Conservation (phyloP, 1,140 invertebrate species). For the Cylas formicarius region DNA sequence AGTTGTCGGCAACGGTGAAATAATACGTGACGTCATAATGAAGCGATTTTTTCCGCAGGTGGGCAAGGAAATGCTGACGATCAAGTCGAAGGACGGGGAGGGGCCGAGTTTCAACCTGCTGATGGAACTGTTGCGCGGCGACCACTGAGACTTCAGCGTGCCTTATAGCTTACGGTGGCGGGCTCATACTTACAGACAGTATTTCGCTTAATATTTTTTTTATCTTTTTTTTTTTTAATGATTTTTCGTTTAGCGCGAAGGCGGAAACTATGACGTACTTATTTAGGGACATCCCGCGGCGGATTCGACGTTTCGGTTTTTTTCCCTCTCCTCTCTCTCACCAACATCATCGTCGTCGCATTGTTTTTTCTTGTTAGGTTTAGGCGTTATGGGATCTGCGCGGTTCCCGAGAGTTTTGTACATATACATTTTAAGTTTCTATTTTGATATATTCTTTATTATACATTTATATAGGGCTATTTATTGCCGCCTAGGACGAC, state of each 20-base stretch:
- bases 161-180: constrained; percentile 41
- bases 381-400: not conserved
- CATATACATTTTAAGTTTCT: constrained; percentile 21
- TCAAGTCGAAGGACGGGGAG: constrained; percentile 78
- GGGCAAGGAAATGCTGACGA: constrained; percentile 84
- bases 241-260: too few relatives aligned
- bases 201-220: constrained; percentile 28
- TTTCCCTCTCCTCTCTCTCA: not conserved
- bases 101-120: constrained; percentile 88
- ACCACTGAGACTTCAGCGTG: constrained; percentile 56
- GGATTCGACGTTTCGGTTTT: constrained; percentile 16
- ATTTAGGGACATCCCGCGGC: constrained; percentile 29
- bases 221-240: constrained; percentile 36
- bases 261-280: constrained; percentile 36
- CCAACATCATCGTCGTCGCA: not conserved
- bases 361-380: not conserved
- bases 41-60: constrained; percentile 50
- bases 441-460: constrained; percentile 21
- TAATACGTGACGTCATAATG: constrained; percentile 36
- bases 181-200: constrained; percentile 36
- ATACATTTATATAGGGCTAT: constrained; percentile 11
- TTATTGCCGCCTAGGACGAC: constrained; percentile 1
- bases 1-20: not conserved
- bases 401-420: constrained; percentile 1
- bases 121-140: constrained; percentile 89